phyloP scores from a whole-genome alignment of 2,797 vertebrate genomes.

The Scyliorhinus canicula region DNA sequence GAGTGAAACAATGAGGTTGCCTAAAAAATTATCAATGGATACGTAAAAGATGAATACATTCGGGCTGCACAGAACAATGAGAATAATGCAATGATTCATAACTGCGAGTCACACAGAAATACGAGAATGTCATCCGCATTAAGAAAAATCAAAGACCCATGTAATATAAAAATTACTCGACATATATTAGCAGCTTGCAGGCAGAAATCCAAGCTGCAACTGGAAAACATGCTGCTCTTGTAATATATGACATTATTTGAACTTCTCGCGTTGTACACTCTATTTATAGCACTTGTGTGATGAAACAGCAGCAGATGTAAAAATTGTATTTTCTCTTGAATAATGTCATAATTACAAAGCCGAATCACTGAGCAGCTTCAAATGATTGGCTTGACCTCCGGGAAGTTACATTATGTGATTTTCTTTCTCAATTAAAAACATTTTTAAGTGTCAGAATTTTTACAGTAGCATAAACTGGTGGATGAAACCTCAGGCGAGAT shows the following conservation, averaged over 20 bases:
- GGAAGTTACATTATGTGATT: background rate
- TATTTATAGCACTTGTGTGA: background rate
- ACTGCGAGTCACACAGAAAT: background rate
- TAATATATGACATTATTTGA: background rate
- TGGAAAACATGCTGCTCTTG: background rate
- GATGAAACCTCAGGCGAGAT: background rate
- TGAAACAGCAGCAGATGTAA: background rate
- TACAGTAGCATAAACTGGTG: background rate
- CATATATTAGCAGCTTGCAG: background rate
- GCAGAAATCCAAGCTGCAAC: background rate
- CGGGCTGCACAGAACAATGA: background rate
- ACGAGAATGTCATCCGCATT: background rate
- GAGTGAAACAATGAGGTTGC: background rate
- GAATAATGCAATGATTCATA: background rate
- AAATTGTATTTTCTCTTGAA: background rate
- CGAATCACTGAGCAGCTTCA: background rate
- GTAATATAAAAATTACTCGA: background rate
- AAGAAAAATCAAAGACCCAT: background rate
- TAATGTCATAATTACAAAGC: background rate
- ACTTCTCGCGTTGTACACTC: background rate
- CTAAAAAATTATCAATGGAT: background rate
- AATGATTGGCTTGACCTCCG: background rate
- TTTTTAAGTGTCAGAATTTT: no score
- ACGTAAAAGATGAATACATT: background rate
- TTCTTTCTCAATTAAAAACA: background rate